These are phyloP conservation scores for Paraplagusia blochii DNA, from an alignment of 2,113 vertebrate genomes.

Conservation along the genomic window DNA sequence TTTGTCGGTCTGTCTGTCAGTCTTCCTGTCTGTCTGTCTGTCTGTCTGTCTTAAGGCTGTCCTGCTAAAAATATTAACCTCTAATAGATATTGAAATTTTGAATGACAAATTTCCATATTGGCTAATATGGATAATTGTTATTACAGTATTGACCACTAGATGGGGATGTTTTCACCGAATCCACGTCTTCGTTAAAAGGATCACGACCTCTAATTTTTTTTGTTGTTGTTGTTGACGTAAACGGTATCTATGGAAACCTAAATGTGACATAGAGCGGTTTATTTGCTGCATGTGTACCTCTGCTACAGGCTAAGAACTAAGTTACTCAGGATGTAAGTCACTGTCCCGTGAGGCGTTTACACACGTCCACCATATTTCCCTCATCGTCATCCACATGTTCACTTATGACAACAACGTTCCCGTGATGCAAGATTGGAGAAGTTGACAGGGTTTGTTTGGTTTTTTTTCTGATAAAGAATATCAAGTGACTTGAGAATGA, in stretches of 20 bases:
- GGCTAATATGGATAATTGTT: not conserved
- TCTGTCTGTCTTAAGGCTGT: too few relatives aligned
- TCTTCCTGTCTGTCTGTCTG: too few relatives aligned
- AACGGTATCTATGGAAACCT: too few relatives aligned
- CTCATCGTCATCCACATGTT: constrained; percentile 2
- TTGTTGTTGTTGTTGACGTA: not conserved
- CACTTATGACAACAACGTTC: constrained; percentile 35
- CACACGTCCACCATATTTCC: constrained; percentile 4
- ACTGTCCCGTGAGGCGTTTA: constrained; percentile 34
- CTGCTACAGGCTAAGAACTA: not conserved
- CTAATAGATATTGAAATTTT: too few relatives aligned
- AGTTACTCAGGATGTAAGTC: constrained; percentile 44
- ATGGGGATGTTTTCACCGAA: constrained; percentile 21
- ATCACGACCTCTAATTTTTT: not conserved
- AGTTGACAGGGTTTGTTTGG: constrained; percentile 45
- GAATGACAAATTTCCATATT: too few relatives aligned
- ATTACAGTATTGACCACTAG: constrained; percentile 49
- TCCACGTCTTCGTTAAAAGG: not conserved
- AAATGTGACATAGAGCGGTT: constrained; percentile 15
- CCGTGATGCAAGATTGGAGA: constrained; percentile 65
- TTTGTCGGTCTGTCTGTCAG: too few relatives aligned
- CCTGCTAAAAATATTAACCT: too few relatives aligned
- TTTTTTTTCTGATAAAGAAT: constrained; percentile 60
- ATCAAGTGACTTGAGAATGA: constrained; percentile 63
- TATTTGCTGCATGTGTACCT: too few relatives aligned